Evolutionary conservation across 2,113 vertebrate species (phyloP), one percentile per base, ranked within the genome.

Genomic region (Oncorhynchus keta): DNA sequence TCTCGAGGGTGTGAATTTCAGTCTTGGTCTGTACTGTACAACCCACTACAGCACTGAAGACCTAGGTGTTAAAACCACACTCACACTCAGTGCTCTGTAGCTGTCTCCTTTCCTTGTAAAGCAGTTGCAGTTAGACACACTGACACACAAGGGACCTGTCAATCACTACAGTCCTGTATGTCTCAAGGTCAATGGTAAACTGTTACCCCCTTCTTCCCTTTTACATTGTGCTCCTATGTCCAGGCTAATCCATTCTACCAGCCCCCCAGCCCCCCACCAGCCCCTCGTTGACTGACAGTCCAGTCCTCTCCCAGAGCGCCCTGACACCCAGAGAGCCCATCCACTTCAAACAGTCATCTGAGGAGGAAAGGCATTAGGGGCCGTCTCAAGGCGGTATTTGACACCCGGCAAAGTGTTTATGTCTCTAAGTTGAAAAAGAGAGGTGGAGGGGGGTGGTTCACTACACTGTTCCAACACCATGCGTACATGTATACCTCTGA

Each of bases 1-100:
- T 16, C 16, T 55, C 16, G 16, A 55, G 1, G 51, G 51, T 55
- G 51, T 55, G 16, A 55, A 55, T 55, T 55, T 55, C 51, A 14
- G 59, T 62, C 6, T 8, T 62, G 59, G 18, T n/a, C 20, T 61
- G 18, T 61, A 20, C 59, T 61, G 18, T 61, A 62, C 59, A 62
- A 55, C 51, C 51, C 20, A 62, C 59, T 62, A 22, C 59, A 62
- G n/a, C 7, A 16, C n/a, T 62, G 7, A n/a, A 22, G 59, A 62
- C 59, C 18, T 62, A 62, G 59, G 59, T 62, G 59, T 62, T 62
- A 62, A 62, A 62, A 62, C 59, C 59, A 62, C 59, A 62, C 59
- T 62, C 5, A 62, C n/a, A n/a, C 20, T 62, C 18, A 62, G 7
- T 62, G 59, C 59, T 62, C 18, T 61, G 59, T 22, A 61, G 14